A percentile compares a stretch with the other conserved stretches of the same genome.
These are phyloP conservation scores for Drosophila quadrilineata DNA, from an alignment of 1,140 invertebrate genomes.

Conservation along the genomic window DNA sequence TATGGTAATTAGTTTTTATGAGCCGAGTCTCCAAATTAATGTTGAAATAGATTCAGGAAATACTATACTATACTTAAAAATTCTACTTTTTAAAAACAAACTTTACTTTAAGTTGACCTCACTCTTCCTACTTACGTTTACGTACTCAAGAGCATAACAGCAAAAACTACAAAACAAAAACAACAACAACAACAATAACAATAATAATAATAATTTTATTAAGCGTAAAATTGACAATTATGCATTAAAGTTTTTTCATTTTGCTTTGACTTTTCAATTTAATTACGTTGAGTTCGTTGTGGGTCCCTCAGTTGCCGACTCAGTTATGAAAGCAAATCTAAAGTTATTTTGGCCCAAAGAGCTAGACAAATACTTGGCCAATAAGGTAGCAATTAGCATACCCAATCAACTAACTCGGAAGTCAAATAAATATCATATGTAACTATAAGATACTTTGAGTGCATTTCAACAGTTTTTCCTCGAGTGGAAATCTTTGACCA, in stretches of 20 bases:
- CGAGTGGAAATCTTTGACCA: not conserved
- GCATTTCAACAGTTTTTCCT: slow-evolving; percentile 7
- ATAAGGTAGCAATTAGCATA: slow-evolving; percentile 21
- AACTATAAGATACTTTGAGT: not conserved
- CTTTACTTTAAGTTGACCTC: too few species aligned
- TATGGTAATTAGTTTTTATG: too few species aligned
- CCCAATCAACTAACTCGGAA: not conserved
- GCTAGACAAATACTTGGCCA: slow-evolving; percentile 14
- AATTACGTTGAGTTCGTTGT: too few species aligned
- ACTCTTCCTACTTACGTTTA: too few species aligned
- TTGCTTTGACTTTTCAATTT: too few species aligned
- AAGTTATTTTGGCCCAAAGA: slow-evolving; percentile 6
- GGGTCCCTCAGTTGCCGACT: not conserved
- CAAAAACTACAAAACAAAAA: too few species aligned
- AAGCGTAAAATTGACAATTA: not conserved
- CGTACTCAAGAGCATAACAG: too few species aligned
- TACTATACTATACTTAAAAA: too few species aligned
- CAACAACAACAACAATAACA: too few species aligned
- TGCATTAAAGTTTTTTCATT: not conserved
- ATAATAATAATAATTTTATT: not conserved
- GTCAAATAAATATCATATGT: not conserved
- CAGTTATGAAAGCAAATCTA: not conserved
- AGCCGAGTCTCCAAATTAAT: too few species aligned
- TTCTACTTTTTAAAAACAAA: too few species aligned
- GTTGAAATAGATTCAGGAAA: too few species aligned